Percentiles rank a stretch among this genome's conserved stretches.
Evolutionary conservation across 2,888 invertebrate species (phyloP).

Genomic region (Protophormia terraenovae): DNA sequence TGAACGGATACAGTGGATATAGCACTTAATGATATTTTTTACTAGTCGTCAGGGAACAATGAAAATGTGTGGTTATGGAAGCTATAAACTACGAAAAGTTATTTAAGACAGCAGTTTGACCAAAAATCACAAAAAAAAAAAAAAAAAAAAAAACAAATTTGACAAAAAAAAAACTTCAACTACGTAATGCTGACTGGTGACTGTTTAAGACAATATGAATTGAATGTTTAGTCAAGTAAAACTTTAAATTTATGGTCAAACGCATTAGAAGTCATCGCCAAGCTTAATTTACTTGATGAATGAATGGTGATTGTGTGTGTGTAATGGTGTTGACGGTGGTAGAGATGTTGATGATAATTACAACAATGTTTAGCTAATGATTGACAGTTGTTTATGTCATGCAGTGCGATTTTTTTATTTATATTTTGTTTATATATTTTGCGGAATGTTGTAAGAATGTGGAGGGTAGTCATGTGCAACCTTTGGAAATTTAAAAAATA

Average conservation of each 20-base stretch:
- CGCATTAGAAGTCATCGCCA: conserved; percentile 15
- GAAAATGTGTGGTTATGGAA: background rate
- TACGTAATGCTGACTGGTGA: background rate
- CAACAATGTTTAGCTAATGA: conserved; percentile 46
- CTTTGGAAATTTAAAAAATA: conserved; percentile 35
- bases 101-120: conserved; percentile 36
- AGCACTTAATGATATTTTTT: conserved; percentile 3
- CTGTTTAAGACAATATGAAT: background rate
- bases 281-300: conserved; percentile 3
- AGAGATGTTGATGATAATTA: conserved; percentile 7
- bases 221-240: conserved; percentile 36
- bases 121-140: conserved; percentile 22
- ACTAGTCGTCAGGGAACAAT: conserved; percentile 13
- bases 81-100: conserved; percentile 30
- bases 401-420: background rate
- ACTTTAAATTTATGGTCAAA: conserved; percentile 51
- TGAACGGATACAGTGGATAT: conserved; percentile 9
- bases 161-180: background rate
- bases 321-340: conserved; percentile 3
- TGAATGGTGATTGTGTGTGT: conserved; percentile 18
- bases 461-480: conserved; percentile 25
- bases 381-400: conserved; percentile 5
- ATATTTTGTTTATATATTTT: background rate
- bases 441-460: background rate
- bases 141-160: conserved; percentile 11